Percentiles rank a stretch among this genome's conserved stretches.
These are phyloP conservation scores for Sabatieria punctata DNA, from an alignment of 2,888 invertebrate genomes.

Conservation along the genomic window DNA sequence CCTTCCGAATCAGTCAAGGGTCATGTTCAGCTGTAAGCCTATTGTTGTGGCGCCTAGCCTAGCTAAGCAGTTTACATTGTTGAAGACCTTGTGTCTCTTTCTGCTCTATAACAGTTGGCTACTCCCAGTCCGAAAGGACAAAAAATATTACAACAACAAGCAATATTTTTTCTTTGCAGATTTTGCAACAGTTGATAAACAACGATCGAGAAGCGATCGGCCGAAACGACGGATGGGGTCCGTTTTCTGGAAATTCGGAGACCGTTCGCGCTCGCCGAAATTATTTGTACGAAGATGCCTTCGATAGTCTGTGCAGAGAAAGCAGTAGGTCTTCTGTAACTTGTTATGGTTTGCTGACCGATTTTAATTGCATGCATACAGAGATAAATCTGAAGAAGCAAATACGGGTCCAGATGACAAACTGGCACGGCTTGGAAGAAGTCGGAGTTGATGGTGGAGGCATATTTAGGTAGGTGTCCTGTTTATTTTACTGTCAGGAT, in stretches of 20 bases:
- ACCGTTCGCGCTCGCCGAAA: slow-evolving; percentile 44
- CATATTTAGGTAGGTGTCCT: slow-evolving; percentile 48
- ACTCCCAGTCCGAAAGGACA: no score
- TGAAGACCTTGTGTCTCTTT: no score
- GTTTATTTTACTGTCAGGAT: not conserved
- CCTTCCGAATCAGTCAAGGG: no score
- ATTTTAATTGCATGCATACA: slow-evolving; percentile 29
- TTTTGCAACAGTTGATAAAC: slow-evolving; percentile 34
- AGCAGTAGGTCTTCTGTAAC: slow-evolving; percentile 48
- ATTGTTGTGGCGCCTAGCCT: no score
- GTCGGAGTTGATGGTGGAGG: slow-evolving; percentile 96
- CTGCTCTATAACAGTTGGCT: no score
- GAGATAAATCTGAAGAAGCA: slow-evolving; percentile 69
- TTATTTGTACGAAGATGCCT: slow-evolving; percentile 95
- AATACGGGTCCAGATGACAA: slow-evolving; percentile 50
- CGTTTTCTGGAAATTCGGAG: not conserved
- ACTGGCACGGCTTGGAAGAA: slow-evolving; percentile 74
- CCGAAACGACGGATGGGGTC: not conserved
- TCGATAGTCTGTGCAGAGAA: slow-evolving; percentile 70
- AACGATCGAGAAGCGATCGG: slow-evolving; percentile 53
- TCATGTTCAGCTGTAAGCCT: no score
- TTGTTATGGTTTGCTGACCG: not conserved
- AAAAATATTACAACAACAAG: not conserved
- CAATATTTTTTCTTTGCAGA: slow-evolving; percentile 21
- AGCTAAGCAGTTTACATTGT: no score